phyloP scores from a whole-genome alignment of 2,797 vertebrate species.

The Sebastes diaconus region DNA sequence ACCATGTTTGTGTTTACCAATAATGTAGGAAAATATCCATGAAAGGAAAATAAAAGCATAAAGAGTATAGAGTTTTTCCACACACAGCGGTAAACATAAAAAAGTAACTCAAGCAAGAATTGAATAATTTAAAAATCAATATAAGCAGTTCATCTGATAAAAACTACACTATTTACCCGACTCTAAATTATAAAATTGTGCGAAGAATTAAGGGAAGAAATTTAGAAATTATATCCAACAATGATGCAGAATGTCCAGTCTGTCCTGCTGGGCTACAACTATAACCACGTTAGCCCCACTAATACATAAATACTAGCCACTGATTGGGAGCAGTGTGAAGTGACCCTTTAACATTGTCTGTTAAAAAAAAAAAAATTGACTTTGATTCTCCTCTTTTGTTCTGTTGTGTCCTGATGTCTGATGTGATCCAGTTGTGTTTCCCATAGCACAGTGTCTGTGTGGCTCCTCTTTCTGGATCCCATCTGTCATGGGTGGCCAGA shows the following conservation, averaged over 20 bases:
- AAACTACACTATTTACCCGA: neutral
- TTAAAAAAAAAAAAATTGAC: neutral
- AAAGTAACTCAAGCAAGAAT: neutral
- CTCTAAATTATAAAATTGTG: neutral
- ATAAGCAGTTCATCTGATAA: neutral
- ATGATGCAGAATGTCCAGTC: neutral
- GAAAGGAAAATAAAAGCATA: neutral
- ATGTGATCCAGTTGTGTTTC: slow-evolving; percentile 23
- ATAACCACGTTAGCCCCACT: neutral
- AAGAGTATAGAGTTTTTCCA: neutral
- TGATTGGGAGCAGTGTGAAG: neutral
- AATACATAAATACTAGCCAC: neutral
- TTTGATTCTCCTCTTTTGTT: neutral
- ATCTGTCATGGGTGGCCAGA: slow-evolving; percentile 22
- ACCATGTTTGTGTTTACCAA: neutral
- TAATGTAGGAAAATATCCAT: neutral
- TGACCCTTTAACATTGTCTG: neutral
- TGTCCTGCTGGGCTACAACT: neutral
- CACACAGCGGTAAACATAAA: neutral
- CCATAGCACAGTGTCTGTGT: neutral
- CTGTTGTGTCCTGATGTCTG: neutral
- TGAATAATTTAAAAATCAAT: neutral
- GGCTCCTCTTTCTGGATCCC: slow-evolving; percentile 21
- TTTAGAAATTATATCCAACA: neutral
- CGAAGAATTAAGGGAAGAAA: neutral